Evolutionary conservation across 2,888 invertebrate species (phyloP).

Genomic region (Iphiclides podalirius): DNA sequence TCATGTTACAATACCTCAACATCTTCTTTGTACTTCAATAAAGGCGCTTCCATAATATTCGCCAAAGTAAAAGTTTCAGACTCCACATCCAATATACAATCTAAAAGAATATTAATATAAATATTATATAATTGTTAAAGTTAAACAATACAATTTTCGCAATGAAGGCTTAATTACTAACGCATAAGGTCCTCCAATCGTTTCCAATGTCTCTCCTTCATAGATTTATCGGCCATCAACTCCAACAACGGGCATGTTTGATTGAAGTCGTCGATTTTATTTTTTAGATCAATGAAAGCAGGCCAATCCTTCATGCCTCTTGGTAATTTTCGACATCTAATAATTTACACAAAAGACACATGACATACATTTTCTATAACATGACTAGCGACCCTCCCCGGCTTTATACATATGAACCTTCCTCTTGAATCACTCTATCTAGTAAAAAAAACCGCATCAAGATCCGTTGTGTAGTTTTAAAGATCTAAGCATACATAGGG

Average conservation of each 20-base stretch:
- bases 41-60: conserved; percentile 91
- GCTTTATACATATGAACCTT: no score
- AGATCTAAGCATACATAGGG: no score
- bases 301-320: conserved; percentile 94
- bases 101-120: conserved; percentile 36
- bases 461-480: no score
- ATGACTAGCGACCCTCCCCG: no score
- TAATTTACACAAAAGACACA: conserved; percentile 18
- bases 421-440: no score
- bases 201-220: conserved; percentile 91
- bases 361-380: neutral
- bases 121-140: no score
- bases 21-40: conserved; percentile 90
- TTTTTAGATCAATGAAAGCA: conserved; percentile 90
- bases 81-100: conserved; percentile 87
- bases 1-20: conserved; percentile 85
- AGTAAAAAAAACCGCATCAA: no score
- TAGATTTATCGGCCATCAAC: conserved; percentile 92
- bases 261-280: conserved; percentile 94
- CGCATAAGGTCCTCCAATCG: conserved; percentile 71
- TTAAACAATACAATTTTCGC: no score
- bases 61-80: conserved; percentile 89
- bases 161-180: conserved; percentile 39
- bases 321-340: conserved; percentile 89
- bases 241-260: conserved; percentile 92